Evolutionary conservation across 2,888 invertebrate species (phyloP), one percentile per base, ranked within the genome.

Genomic region (Cacoxenus indagator): DNA sequence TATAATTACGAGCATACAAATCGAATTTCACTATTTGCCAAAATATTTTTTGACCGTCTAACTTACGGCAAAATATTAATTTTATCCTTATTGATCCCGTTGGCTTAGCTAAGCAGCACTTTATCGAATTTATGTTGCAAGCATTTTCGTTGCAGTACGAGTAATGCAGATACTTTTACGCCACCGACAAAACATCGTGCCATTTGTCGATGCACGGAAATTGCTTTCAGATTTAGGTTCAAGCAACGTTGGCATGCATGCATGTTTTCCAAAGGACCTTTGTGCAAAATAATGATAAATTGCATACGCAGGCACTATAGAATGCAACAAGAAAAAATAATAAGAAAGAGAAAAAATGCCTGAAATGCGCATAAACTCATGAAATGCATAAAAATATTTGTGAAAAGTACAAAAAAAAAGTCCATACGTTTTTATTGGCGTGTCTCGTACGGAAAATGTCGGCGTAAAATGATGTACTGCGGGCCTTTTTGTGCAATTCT

Each of bases 11-110:
- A 2, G 55, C 55, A 4, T 55, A 26, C 54, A 22, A 24, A 54
- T 24, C 9, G 9, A 24, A 11, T 14, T 24, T 14, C 24, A 55
- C 14, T 55, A 74, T 78, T 71, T 73, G 75, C 73, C 76, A 70
- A 69, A 29, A 46, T 67, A 68, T 22, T 27, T 29, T 27, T 29
- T 26, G 65, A 24, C 43, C 45, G 46, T 54, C 66, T 45, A 26
- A 11, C 26, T n/a, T 11, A 14, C 14, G 27, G 37, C 51, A 27
- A 75, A 69, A 71, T 78, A 80, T 80, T 77, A 76, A 72, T 64
- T 78, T 78, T 82, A 81, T 80, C 75, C 82, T 68, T 73, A 77
- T 80, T 82, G 80, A 80, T 80, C 81, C 81, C 76, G 48, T 6
- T 11, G 27, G 55, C 55, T 55, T 55, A 55, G 55, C 55, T 27